These are phyloP conservation scores for Varroa destructor DNA, from an alignment of 1,140 invertebrate genomes.

Conservation along the genomic window DNA sequence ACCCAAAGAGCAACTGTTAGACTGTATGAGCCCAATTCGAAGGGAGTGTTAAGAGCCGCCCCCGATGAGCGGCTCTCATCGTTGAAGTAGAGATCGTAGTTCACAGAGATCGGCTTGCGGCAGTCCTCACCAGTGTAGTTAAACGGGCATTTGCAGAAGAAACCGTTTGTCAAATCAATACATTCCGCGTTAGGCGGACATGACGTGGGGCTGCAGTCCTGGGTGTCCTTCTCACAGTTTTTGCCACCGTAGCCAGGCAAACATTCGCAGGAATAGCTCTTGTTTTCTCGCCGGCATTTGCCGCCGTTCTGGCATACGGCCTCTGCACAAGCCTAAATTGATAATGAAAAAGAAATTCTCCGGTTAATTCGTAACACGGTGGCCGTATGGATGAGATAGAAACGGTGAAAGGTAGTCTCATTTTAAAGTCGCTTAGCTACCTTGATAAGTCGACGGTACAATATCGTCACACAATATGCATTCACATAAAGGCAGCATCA, in stretches of 20 bases:
- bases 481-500: background rate
- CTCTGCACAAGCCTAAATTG: slow-evolving; percentile 56
- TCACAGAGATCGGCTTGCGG: slow-evolving; percentile 83
- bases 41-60: slow-evolving; percentile 75
- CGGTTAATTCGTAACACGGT: too few relatives aligned
- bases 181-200: slow-evolving; percentile 85
- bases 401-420: too few relatives aligned
- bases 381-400: too few relatives aligned
- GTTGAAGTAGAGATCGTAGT: slow-evolving; percentile 87
- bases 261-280: slow-evolving; percentile 70
- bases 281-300: slow-evolving; percentile 67
- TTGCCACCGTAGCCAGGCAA: slow-evolving; percentile 68
- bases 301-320: slow-evolving; percentile 76
- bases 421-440: too few relatives aligned
- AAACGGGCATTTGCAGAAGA: slow-evolving; percentile 89
- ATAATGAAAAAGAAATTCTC: too few relatives aligned
- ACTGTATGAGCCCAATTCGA: slow-evolving; percentile 57
- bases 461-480: background rate
- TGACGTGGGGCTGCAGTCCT: slow-evolving; percentile 81
- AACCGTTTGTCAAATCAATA: slow-evolving; percentile 77
- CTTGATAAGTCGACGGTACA: too few relatives aligned
- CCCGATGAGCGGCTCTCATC: slow-evolving; percentile 66
- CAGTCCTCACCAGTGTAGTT: slow-evolving; percentile 91
- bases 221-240: slow-evolving; percentile 80
- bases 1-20: slow-evolving; percentile 89